These are phyloP conservation scores for Eurystomus glaucurus DNA, from an alignment of 2,797 vertebrate species.

Conservation along the genomic window DNA sequence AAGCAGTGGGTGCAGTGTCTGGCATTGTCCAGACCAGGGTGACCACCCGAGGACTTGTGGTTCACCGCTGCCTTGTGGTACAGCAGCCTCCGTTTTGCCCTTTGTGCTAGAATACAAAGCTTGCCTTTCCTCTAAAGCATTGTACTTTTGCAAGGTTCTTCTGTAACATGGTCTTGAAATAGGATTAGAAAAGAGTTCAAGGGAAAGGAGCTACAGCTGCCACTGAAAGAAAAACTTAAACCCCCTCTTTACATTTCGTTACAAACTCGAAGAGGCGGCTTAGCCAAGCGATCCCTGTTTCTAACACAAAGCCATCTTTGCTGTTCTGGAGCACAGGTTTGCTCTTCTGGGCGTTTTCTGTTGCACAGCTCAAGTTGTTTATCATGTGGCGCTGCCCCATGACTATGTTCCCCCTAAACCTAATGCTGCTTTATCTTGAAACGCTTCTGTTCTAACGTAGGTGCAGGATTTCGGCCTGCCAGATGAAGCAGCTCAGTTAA, in stretches of 20 bases:
- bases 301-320: not conserved
- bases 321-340: not conserved
- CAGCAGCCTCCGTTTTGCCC: not conserved
- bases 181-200: not conserved
- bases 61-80: fast-evolving
- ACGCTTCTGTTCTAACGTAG: not conserved
- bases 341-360: not conserved
- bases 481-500: fast-evolving
- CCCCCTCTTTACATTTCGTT: fast-evolving
- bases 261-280: not conserved
- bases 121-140: not conserved
- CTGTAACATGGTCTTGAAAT: not conserved
- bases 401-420: not conserved
- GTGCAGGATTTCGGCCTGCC: not conserved
- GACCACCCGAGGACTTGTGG: fast-evolving
- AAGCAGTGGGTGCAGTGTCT: fast-evolving
- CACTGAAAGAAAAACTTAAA: not conserved
- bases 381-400: fast-evolving
- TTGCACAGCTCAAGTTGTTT: not conserved
- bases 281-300: not conserved
- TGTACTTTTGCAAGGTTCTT: not conserved
- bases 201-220: not conserved
- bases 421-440: not conserved
- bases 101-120: not conserved
- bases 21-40: fast-evolving